Conservation (phyloP, 2,888 invertebrate species). For the Napeogenes sylphis region DNA sequence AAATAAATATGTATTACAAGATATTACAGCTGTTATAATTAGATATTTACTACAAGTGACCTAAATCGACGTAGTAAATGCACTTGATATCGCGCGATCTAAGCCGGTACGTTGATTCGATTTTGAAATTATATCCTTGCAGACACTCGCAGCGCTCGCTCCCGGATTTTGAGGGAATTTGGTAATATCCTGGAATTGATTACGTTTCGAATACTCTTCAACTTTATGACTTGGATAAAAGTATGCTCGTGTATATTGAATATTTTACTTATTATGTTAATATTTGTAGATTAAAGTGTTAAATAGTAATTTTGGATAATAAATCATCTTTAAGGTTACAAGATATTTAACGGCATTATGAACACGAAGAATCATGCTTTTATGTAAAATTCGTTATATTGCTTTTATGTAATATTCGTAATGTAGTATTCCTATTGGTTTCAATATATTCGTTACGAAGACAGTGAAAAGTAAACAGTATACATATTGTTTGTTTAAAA, state of each 20-base stretch:
- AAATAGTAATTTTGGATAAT: no score
- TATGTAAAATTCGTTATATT: no score
- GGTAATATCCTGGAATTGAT: conserved; percentile 39
- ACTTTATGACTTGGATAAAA: conserved; percentile 13
- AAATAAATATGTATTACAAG: no score
- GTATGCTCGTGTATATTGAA: conserved; percentile 3
- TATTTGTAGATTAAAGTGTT: no score
- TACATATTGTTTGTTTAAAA: not conserved
- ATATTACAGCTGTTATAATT: no score
- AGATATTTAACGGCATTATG: no score
- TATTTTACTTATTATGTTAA: conserved; percentile 1
- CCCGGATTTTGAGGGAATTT: conserved; percentile 42
- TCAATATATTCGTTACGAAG: no score
- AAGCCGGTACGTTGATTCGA: conserved; percentile 40
- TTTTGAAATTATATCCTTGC: conserved; percentile 52
- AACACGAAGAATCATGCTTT: no score
- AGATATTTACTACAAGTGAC: not conserved
- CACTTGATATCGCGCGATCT: conserved; percentile 36
- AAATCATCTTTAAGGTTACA: no score
- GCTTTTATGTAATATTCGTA: no score
- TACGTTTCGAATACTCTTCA: conserved; percentile 24
- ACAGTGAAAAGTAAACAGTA: no score
- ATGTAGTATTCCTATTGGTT: no score
- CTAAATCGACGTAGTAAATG: conserved; percentile 30
- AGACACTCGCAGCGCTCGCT: conserved; percentile 35